These are phyloP conservation scores for Adelphocoris suturalis DNA, from an alignment of 2,888 invertebrate genomes.

Conservation along the genomic window DNA sequence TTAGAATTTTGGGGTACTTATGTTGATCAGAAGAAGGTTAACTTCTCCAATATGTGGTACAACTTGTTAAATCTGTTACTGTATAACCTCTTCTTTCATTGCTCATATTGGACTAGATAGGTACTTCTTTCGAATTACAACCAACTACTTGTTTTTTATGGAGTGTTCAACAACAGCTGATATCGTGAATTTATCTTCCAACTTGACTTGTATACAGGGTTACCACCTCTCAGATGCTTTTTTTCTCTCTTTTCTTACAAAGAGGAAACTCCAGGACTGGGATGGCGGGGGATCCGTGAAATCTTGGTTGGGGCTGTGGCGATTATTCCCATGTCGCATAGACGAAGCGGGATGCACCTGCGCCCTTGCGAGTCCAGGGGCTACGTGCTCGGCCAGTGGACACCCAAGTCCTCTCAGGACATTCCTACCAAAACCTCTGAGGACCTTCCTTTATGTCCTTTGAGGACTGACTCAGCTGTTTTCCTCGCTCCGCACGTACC, in stretches of 20 bases:
- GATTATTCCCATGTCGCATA: slow-evolving; percentile 64
- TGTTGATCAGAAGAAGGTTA: too few relatives aligned
- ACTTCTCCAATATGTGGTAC: too few relatives aligned
- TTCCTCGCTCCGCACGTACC: slow-evolving; percentile 63
- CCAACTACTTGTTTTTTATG: too few relatives aligned
- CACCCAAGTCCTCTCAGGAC: slow-evolving; percentile 61
- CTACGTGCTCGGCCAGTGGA: slow-evolving; percentile 56
- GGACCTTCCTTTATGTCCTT: slow-evolving; percentile 48
- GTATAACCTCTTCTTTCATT: too few relatives aligned
- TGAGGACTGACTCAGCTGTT: slow-evolving; percentile 63
- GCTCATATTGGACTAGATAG: too few relatives aligned
- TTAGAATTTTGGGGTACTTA: too few relatives aligned
- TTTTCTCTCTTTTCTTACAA: not conserved
- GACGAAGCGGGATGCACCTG: slow-evolving; percentile 45
- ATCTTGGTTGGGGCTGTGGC: slow-evolving; percentile 37
- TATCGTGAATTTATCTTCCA: not conserved
- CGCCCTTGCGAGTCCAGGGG: slow-evolving; percentile 37
- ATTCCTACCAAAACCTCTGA: slow-evolving; percentile 48
- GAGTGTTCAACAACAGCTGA: too few relatives aligned
- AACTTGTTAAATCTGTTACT: too few relatives aligned
- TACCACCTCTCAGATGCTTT: not conserved
- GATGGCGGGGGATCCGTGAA: slow-evolving; percentile 56
- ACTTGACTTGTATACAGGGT: not conserved
- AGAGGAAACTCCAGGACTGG: not conserved
- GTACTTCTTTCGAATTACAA: too few relatives aligned